A percentile compares a stretch with the other conserved stretches of the same genome.
Evolutionary conservation across 2,113 vertebrate genomes (phyloP).

Genomic region (Cebus imitator): DNA sequence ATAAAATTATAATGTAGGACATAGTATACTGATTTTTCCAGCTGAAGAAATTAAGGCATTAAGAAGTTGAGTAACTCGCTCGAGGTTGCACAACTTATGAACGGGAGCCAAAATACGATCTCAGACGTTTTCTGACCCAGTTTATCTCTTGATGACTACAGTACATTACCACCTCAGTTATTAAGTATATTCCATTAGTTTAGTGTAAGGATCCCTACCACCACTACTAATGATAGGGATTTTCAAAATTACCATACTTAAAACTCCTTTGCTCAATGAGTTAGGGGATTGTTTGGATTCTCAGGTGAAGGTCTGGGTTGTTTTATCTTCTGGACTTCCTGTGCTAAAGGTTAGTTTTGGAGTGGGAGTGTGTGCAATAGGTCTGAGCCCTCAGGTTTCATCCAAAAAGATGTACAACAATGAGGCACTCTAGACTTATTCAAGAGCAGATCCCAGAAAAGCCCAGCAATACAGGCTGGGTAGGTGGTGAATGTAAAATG

Average conservation of each 20-base stretch:
- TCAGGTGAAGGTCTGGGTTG: neutral
- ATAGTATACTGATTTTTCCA: neutral
- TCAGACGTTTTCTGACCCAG: neutral
- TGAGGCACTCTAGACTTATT: neutral
- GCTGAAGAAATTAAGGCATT: neutral
- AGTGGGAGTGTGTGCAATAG: neutral
- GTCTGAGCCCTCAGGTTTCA: neutral
- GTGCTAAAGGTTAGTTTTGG: neutral
- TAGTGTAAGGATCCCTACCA: neutral
- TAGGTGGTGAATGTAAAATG: accelerated
- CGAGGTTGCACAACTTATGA: neutral
- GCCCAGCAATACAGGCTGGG: accelerated
- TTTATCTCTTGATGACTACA: neutral
- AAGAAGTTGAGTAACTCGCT: neutral
- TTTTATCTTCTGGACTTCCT: neutral
- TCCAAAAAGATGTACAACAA: neutral
- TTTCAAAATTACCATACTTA: neutral
- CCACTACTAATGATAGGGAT: neutral
- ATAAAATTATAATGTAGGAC: neutral
- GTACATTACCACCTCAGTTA: neutral
- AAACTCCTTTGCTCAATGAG: neutral
- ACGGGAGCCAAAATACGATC: neutral
- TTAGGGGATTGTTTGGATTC: neutral
- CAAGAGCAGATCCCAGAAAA: neutral
- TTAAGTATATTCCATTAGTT: neutral